Conservation (phyloP, 1,140 invertebrate genomes). For the Drosophila sp. region DNA sequence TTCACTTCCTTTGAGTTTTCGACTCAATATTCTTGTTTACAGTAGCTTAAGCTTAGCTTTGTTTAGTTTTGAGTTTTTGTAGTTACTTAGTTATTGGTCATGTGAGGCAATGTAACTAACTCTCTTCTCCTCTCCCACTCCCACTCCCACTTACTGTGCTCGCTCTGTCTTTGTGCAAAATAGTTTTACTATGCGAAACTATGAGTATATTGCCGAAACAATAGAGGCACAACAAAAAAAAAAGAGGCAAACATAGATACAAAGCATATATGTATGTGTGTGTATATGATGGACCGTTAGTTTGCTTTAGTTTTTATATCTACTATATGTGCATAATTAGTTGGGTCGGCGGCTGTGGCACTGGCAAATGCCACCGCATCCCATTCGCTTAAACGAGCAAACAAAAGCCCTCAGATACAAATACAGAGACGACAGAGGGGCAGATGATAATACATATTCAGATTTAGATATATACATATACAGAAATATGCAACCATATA, state of each 20-base stretch:
- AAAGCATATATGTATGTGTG: background rate
- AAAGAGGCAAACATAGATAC: background rate
- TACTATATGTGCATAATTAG: conserved; percentile 65
- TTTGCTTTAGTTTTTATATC: conserved; percentile 28
- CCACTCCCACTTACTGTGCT: background rate
- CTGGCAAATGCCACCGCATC: conserved; percentile 29
- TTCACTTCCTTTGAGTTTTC: too few relatives aligned
- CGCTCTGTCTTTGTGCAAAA: conserved; percentile 3
- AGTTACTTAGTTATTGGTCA: background rate
- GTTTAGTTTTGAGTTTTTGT: background rate
- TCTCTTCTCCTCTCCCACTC: background rate
- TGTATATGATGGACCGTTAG: conserved; percentile 25
- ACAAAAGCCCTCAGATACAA: conserved; percentile 37
- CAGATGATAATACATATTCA: conserved; percentile 54
- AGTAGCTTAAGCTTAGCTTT: too few relatives aligned
- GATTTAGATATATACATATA: conserved; percentile 38
- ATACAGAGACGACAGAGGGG: conserved; percentile 29
- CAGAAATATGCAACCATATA: conserved; percentile 24
- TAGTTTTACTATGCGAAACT: conserved; percentile 16
- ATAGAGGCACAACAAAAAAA: conserved; percentile 37
- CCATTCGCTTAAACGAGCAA: conserved; percentile 18
- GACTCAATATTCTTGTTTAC: too few relatives aligned
- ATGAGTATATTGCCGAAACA: conserved; percentile 32
- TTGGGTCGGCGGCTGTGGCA: conserved; percentile 28
- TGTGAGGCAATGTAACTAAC: background rate